phyloP scores from a whole-genome alignment of 2,888 invertebrate genomes.

The Coelopa pilipes region DNA sequence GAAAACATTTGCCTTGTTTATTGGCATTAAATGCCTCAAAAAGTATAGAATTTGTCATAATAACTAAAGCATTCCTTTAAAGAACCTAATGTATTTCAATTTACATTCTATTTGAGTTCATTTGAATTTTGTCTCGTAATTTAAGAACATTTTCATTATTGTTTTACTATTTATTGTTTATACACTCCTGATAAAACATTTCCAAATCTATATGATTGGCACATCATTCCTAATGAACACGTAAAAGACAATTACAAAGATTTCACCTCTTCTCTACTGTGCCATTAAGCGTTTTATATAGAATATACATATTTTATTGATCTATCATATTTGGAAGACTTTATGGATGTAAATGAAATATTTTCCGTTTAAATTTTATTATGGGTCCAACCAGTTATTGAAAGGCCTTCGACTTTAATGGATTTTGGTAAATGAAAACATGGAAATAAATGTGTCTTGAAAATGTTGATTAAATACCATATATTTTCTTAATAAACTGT shows the following conservation, averaged over 20 bases:
- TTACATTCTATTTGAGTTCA: slow-evolving; percentile 41
- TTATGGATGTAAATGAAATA: not conserved
- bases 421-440: slow-evolving; percentile 35
- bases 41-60: not conserved
- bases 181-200: not conserved
- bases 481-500: slow-evolving; percentile 42
- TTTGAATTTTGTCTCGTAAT: slow-evolving; percentile 25
- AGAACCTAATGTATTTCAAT: slow-evolving; percentile 46
- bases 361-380: no score
- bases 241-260: slow-evolving; percentile 30
- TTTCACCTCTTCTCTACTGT: slow-evolving; percentile 37
- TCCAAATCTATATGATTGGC: not conserved
- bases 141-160: slow-evolving; percentile 22
- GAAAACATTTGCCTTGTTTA: not conserved
- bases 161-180: not conserved
- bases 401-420: not conserved
- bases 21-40: not conserved
- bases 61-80: slow-evolving; percentile 47
- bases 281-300: slow-evolving; percentile 49
- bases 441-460: slow-evolving; percentile 45
- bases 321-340: not conserved
- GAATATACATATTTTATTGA: slow-evolving; percentile 19
- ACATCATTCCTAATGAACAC: not conserved
- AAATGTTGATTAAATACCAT: slow-evolving; percentile 39
- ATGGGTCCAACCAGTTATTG: not conserved